A percentile compares a stretch with the other conserved stretches of the same genome.
Conservation (phyloP, 2,797 vertebrate genomes). For the Coendou prehensilis region DNA sequence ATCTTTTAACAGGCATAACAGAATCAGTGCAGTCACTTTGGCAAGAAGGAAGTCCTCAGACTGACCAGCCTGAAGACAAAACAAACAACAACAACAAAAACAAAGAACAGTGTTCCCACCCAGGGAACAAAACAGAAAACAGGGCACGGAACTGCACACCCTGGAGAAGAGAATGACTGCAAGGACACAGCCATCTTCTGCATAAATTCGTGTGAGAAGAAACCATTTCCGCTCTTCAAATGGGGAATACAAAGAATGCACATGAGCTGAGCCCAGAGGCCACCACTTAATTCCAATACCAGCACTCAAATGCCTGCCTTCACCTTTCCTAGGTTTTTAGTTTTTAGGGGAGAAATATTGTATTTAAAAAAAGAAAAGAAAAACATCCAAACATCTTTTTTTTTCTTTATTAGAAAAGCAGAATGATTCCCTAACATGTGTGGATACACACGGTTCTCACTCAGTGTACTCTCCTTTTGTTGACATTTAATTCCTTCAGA, state of each 20-base stretch:
- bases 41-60: background rate
- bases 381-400: background rate
- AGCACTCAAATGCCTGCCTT: background rate
- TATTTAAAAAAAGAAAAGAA: constrained; percentile 2
- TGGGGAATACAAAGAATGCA: background rate
- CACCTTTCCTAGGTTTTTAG: background rate
- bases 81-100: background rate
- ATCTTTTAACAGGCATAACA: constrained; percentile 15
- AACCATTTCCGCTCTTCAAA: background rate
- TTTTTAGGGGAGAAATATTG: background rate
- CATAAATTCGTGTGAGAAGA: background rate
- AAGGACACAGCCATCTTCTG: rapidly evolving
- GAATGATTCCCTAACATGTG: background rate
- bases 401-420: background rate
- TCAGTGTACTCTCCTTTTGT: background rate
- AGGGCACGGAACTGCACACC: background rate
- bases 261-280: background rate
- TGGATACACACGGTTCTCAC: background rate
- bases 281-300: background rate
- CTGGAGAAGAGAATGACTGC: background rate
- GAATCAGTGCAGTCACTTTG: background rate
- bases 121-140: background rate
- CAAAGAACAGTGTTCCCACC: background rate
- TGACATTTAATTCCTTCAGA: background rate
- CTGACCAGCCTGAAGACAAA: background rate